Conservation (phyloP, 2,797 vertebrate species). For the Falco rusticolus region DNA sequence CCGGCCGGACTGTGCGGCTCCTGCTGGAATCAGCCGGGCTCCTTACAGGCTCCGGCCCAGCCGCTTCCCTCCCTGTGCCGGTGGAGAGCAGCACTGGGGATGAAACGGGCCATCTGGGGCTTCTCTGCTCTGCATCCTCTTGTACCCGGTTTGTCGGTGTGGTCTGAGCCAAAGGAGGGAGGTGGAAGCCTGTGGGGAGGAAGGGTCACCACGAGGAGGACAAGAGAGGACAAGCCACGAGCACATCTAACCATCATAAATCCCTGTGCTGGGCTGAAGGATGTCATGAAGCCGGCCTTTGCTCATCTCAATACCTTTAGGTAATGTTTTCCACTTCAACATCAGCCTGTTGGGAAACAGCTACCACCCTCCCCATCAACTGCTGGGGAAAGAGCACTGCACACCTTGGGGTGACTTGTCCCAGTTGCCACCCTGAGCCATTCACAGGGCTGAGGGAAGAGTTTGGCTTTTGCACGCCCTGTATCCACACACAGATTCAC, state of each 20-base stretch:
- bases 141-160: fast-evolving
- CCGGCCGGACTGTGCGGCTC: constrained; percentile 21
- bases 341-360: neutral
- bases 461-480: neutral
- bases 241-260: neutral
- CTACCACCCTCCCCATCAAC: neutral
- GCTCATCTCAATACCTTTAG: neutral
- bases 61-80: neutral
- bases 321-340: neutral
- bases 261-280: neutral
- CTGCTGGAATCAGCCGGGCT: constrained; percentile 4
- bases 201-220: neutral
- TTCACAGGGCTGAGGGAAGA: neutral
- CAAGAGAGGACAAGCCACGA: neutral
- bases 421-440: neutral
- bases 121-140: neutral
- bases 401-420: fast-evolving
- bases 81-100: neutral
- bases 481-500: neutral
- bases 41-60: neutral
- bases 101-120: neutral
- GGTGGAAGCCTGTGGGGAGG: neutral
- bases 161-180: neutral
- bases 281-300: fast-evolving
- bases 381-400: neutral